These are phyloP conservation scores for Sclerodermus sp. DNA, from an alignment of 2,888 invertebrate species.

Conservation along the genomic window DNA sequence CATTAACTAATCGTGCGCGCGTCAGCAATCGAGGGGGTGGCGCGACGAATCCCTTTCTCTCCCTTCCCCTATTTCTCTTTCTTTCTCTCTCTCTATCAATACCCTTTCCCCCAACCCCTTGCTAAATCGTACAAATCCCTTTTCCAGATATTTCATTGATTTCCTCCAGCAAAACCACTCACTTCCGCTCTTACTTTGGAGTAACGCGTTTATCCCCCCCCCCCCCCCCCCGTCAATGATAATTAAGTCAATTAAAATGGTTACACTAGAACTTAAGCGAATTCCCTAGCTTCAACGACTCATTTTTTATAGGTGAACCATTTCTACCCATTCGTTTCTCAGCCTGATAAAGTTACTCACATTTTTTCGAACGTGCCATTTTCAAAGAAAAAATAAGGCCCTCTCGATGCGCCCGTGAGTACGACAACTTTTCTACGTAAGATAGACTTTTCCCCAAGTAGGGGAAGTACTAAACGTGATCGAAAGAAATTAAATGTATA, in stretches of 20 bases:
- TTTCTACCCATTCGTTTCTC: no score
- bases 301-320: no score
- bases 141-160: neutral
- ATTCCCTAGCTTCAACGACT: no score
- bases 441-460: slow-evolving; percentile 23
- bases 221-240: no score
- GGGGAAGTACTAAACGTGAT: slow-evolving; percentile 1
- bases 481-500: slow-evolving; percentile 5
- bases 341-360: no score
- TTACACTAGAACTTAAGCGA: no score
- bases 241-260: no score
- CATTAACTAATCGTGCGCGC: slow-evolving; percentile 48
- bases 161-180: no score
- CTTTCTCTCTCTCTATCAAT: slow-evolving; percentile 3
- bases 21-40: slow-evolving; percentile 22
- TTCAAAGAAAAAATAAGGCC: slow-evolving; percentile 1
- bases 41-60: no score
- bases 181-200: no score
- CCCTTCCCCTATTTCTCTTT: slow-evolving; percentile 23
- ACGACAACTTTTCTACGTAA: slow-evolving; percentile 47
- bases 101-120: neutral
- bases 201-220: no score
- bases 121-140: neutral
- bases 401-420: slow-evolving; percentile 21
- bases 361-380: no score